These are phyloP conservation scores for Perognathus longimembris DNA, from an alignment of 2,113 vertebrate genomes.

Conservation along the genomic window DNA sequence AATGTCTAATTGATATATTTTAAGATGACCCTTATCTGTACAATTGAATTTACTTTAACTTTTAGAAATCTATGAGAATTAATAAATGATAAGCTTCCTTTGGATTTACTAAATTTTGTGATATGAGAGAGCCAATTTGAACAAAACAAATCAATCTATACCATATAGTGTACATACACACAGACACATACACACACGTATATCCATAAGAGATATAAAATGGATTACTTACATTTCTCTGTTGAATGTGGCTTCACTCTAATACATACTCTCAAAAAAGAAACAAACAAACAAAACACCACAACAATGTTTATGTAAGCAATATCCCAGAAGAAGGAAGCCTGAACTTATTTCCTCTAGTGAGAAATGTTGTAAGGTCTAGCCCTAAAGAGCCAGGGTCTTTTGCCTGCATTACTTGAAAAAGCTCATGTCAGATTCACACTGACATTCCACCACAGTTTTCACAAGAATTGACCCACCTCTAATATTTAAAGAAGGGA, in stretches of 20 bases:
- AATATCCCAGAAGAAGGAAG: background rate
- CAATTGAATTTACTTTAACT: background rate
- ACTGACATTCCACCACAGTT: background rate
- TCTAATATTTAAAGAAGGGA: background rate
- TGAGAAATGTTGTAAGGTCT: background rate
- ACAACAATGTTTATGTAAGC: background rate
- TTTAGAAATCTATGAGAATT: slow-evolving; percentile 3
- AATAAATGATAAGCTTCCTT: background rate
- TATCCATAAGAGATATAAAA: background rate
- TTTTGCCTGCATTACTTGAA: background rate
- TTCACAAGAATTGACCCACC: background rate
- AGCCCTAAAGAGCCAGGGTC: background rate
- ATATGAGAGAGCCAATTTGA: background rate
- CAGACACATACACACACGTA: background rate
- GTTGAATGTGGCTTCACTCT: background rate
- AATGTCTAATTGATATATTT: slow-evolving; percentile 36
- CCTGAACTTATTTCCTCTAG: accelerated
- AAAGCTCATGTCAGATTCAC: background rate
- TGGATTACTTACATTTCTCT: background rate
- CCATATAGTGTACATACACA: accelerated
- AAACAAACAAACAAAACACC: too few species aligned
- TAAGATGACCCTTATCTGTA: background rate
- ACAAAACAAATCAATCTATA: background rate
- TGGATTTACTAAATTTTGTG: background rate
- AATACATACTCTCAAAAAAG: background rate